Base-by-base conservation (phyloP, 2,797 vertebrate species). In the Enteromius fasciolatus region DNA sequence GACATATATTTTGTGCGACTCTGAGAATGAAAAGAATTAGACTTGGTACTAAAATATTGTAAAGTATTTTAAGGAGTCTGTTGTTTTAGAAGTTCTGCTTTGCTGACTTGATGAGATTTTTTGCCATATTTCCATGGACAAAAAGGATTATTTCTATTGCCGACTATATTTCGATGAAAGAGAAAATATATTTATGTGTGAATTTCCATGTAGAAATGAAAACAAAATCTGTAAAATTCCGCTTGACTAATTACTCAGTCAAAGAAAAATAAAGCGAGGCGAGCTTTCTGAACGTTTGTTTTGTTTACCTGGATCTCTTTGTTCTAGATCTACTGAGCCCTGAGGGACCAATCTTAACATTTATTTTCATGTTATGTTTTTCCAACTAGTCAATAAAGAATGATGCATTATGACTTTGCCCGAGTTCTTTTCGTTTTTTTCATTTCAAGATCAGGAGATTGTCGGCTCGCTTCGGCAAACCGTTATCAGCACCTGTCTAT, bases 351-450 rank as follows among this genome's bases (percentile, higher is more conserved):
- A 95, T 91, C 81, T 89, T 89, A 92, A 86, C 86, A 90, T 89
- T 92, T 93, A 92, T 91, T 93, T 93, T 94, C 89, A 86, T 89
- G 87, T 91, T 90, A 84, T 87, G 89, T 92, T 94, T 94, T 93
- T 93, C 82, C 90, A 93, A 92, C 91, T 90, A 92, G 91, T 93
- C 91, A 95, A 95, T 95, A 95, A 95, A 95, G 86, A 94, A 92
- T 92, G 83, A 94, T 91, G 82, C 81, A 86, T 89, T 89, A 76
- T 80, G 5, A 52, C 48, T 69, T 86, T 74, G 81, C 28, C 31
- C 87, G 25, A 59, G 80, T 86, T n/a, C 3, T 52, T 78, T 78
- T 85, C 12, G 9, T 28, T 52, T 63, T 72, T 77, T 41, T 63
- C 67, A 59, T 57, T 8, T 70, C 46, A 28, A 54, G 44, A 77